Evolutionary conservation across 2,113 vertebrate species (phyloP).

Genomic region (Marmota flaviventris): DNA sequence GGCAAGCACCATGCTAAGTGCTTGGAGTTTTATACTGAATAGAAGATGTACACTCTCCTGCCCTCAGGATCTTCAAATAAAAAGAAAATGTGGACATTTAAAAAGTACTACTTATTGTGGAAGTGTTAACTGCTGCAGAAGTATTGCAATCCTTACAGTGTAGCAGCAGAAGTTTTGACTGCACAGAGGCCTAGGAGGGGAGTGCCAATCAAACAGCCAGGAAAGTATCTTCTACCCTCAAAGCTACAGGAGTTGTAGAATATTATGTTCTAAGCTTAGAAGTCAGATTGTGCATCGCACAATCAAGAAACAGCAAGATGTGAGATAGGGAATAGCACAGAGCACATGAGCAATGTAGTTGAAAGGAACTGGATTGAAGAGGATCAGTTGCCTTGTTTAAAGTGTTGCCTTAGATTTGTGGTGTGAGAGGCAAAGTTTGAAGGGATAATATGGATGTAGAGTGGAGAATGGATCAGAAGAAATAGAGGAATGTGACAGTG

Average conservation of each 20-base stretch:
- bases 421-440: background rate
- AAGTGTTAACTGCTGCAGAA: background rate
- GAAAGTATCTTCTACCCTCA: rapidly evolving
- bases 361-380: background rate
- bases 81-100: background rate
- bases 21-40: background rate
- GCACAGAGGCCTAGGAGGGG: background rate
- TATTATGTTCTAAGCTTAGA: background rate
- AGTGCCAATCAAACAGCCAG: background rate
- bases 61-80: background rate
- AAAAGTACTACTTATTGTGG: background rate
- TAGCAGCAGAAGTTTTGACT: background rate
- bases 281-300: background rate
- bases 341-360: background rate
- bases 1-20: background rate
- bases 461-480: background rate
- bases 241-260: background rate
- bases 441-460: background rate
- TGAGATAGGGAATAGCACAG: background rate
- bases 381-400: background rate
- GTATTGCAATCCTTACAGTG: background rate
- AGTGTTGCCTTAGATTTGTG: background rate
- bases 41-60: background rate
- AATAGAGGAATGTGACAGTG: background rate
- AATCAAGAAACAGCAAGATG: background rate